Conservation (phyloP, 2,797 vertebrate species). For the Anguilla obscura region DNA sequence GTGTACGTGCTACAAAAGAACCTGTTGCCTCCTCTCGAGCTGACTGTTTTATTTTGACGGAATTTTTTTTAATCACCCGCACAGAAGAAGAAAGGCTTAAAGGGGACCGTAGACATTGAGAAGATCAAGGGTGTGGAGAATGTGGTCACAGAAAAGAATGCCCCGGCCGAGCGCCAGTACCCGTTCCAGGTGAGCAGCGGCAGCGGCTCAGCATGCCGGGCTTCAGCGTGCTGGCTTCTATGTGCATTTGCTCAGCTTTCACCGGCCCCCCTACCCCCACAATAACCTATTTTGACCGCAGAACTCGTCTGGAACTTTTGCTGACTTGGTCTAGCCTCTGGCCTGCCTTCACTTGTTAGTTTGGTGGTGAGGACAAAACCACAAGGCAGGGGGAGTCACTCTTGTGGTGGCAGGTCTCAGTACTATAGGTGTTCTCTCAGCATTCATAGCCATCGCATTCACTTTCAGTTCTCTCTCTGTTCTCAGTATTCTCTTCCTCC, state of each 20-base stretch:
- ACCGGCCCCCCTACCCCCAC: background rate
- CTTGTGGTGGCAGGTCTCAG: background rate
- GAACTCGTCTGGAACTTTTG: background rate
- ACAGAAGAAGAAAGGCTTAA: slow-evolving; percentile 86
- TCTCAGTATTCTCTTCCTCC: background rate
- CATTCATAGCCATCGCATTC: background rate
- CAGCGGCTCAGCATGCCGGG: background rate
- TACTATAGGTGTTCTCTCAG: background rate
- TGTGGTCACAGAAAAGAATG: slow-evolving; percentile 82
- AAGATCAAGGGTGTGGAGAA: slow-evolving; percentile 92
- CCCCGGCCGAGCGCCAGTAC: slow-evolving; percentile 81
- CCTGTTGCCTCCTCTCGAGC: background rate
- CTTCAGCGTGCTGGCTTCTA: background rate
- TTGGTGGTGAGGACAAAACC: background rate
- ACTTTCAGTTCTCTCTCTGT: background rate
- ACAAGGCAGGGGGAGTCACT: background rate
- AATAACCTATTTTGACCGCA: background rate
- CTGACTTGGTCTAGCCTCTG: background rate
- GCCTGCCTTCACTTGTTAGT: background rate
- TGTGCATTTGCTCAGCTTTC: background rate
- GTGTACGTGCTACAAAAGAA: background rate
- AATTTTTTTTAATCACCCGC: background rate
- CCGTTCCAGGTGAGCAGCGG: slow-evolving; percentile 72
- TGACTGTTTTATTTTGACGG: background rate
- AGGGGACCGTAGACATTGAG: slow-evolving; percentile 88